Percentiles rank a stretch among this genome's conserved stretches.
Conservation (phyloP, 2,113 vertebrate genomes). For the Datnioides undecimradiatus region DNA sequence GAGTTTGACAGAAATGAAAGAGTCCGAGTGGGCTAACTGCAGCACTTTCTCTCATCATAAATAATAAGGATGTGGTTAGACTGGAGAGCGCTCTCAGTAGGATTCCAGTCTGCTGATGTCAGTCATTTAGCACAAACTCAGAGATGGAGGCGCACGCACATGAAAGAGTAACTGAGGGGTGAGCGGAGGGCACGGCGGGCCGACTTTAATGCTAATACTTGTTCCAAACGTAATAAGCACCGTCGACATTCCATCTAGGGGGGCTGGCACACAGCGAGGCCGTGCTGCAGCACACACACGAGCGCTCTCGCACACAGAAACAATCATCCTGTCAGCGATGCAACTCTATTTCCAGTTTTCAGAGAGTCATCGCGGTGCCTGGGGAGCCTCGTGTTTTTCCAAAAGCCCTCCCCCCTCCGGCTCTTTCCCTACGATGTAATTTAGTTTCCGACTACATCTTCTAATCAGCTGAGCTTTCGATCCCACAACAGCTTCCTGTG, state of each 20-base stretch:
- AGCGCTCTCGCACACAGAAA: constrained; percentile 10
- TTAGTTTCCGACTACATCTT: constrained; percentile 70
- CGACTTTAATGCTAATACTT: constrained; percentile 60
- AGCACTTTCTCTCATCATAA: constrained; percentile 67
- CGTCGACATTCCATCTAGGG: constrained; percentile 46
- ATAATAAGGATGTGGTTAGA: constrained; percentile 75
- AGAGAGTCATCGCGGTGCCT: constrained; percentile 26
- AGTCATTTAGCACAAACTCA: constrained; percentile 51
- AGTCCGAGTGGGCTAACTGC: constrained; percentile 51
- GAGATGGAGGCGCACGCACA: constrained; percentile 12
- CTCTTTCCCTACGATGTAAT: constrained; percentile 66
- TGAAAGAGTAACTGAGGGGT: constrained; percentile 26
- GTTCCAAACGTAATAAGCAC: constrained; percentile 46
- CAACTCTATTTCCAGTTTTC: constrained; percentile 62
- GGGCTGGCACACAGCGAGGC: constrained; percentile 24
- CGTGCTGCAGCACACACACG: background rate
- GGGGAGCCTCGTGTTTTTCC: constrained; percentile 36
- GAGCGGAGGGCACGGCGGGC: constrained; percentile 23
- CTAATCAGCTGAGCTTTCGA: constrained; percentile 71
- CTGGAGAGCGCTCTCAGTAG: constrained; percentile 48
- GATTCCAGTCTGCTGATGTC: constrained; percentile 73
- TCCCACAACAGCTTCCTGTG: constrained; percentile 74
- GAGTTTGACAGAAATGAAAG: constrained; percentile 40
- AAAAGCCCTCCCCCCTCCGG: constrained; percentile 14
- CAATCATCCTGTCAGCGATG: constrained; percentile 58